Base-by-base conservation (phyloP, 2,888 invertebrate genomes). In the Epinotia brunnichana region DNA sequence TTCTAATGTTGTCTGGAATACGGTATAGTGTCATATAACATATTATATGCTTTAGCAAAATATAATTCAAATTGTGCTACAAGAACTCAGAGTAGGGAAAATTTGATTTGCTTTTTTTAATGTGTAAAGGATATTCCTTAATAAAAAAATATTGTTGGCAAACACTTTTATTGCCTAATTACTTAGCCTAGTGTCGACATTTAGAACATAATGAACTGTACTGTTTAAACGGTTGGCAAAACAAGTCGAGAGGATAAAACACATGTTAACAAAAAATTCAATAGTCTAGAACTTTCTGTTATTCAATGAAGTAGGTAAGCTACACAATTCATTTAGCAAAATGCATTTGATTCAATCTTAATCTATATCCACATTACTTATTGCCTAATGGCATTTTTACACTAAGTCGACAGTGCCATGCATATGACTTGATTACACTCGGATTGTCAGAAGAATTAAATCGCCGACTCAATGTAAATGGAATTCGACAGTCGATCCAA, bases 151-250 rank as follows among this genome's bases (percentile, higher is more conserved):
- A 24, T 74, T 35, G 48, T 63, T 75, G 77, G 77, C 77, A 78
- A 77, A 77, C 29, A 69, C 67, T 61, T 81, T 82, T 82, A 81
- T 80, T 82, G 81, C 80, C 79, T 74, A 59, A 77, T 74, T 64
- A 77, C 76, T 78, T 79, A 80, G 67, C 66, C 74, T 77, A 80
- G 62, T 44, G 69, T 73, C 75, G 15, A 73, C 59, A 66, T 17
- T 69, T 51, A 54, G 60, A 71, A 66, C 19, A 44, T 53, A 71
- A 35, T 61, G 44, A 72, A 56, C 67, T 51, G 51, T 41, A 48
- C 44, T 11, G 21, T 69, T 44, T 54, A 21, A 41, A 17, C 10
- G 21, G 44, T 44, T 19, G 17, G 41, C 21, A 41, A 66, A 56
- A 54, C 39, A 19, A 35, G 63, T 63, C 63, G 4, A 63, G 17